Evolutionary conservation across 64 coral and sea anemone genomes (phyloP), one percentile per base, ranked within the genome.

Genomic region (Porites lutea): DNA sequence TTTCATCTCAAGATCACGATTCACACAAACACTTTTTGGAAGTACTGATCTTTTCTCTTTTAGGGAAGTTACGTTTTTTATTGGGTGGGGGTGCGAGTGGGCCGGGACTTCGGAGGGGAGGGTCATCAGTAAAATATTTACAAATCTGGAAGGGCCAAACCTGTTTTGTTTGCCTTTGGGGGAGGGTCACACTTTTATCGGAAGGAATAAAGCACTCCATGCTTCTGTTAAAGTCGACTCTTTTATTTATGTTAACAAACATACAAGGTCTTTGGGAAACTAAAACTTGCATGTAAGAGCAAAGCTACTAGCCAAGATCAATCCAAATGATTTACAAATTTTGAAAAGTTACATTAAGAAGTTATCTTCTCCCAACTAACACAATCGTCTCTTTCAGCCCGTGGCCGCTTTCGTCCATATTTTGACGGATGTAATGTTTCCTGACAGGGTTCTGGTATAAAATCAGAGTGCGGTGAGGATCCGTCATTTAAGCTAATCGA

Each of bases 91-190:
- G n/a, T n/a, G n/a, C n/a, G n/a, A n/a, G n/a, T n/a, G 68, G 84
- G 66, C 49, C n/a, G 63, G 82, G 85, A 7, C 67, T 20, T 74
- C 66, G 50, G 52, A 88, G 67, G 85, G 50, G 48, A 72, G 86
- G 86, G 68, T 45, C 68, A 73, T 88, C 63, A 88, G 68, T 88
- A 87, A 52, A 50, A n/a, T 73, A 53, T 72, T 74, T 74, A 75
- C 86, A 88, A 88, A 88, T 73, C 58, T 49, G 86, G 86, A 51
- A 88, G 86, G 70, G 69, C 52, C 86, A 74, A 55, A 52, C 86
- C 20, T 88, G 45, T 46, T 72, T 84, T 54, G 51, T 23, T 72
- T 19, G 14, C 68, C 55, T 19, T 69, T 51, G 12, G 68, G 49
- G 51, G 52, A 88, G 70, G 86, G 86, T 74, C 27, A 37, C 27